These are phyloP conservation scores for Prenolepis imparis DNA, from an alignment of 2,888 invertebrate species.

Conservation along the genomic window DNA sequence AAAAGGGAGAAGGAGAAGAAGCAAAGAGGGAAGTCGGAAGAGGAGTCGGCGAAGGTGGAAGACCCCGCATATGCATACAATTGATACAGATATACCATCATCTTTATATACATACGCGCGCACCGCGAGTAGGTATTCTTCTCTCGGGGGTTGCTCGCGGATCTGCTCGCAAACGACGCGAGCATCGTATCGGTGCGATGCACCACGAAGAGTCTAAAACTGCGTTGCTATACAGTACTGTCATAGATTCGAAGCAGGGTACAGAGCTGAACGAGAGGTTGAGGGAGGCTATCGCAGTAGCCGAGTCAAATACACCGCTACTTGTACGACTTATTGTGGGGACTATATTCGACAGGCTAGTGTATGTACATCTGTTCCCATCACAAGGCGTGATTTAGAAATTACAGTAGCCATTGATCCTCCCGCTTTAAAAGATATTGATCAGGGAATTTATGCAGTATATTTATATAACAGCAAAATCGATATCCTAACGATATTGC, in stretches of 20 bases:
- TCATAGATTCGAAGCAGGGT: constrained; percentile 69
- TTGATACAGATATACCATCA: constrained; percentile 86
- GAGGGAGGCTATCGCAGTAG: constrained; percentile 68
- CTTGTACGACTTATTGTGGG: constrained; percentile 83
- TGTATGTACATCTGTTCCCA: constrained; percentile 86
- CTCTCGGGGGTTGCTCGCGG: constrained; percentile 51
- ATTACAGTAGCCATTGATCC: constrained; percentile 67
- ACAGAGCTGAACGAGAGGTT: constrained; percentile 61
- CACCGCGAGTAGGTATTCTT: constrained; percentile 73
- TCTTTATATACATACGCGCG: constrained; percentile 73
- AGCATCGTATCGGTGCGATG: constrained; percentile 34
- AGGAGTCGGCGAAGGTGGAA: constrained; percentile 59
- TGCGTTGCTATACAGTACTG: too few species aligned
- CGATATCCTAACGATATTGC: neutral
- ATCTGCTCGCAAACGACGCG: constrained; percentile 13
- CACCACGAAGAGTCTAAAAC: constrained; percentile 34
- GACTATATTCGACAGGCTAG: constrained; percentile 84
- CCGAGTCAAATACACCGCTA: constrained; percentile 65
- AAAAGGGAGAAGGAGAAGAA: neutral
- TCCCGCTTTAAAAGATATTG: constrained; percentile 66
- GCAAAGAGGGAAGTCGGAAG: constrained; percentile 20
- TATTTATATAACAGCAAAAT: constrained; percentile 11
- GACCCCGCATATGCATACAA: constrained; percentile 85
- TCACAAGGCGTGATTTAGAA: constrained; percentile 84
- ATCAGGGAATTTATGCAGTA: constrained; percentile 30